These are phyloP conservation scores for Petromus typicus DNA, from an alignment of 2,113 vertebrate genomes.

Conservation along the genomic window DNA sequence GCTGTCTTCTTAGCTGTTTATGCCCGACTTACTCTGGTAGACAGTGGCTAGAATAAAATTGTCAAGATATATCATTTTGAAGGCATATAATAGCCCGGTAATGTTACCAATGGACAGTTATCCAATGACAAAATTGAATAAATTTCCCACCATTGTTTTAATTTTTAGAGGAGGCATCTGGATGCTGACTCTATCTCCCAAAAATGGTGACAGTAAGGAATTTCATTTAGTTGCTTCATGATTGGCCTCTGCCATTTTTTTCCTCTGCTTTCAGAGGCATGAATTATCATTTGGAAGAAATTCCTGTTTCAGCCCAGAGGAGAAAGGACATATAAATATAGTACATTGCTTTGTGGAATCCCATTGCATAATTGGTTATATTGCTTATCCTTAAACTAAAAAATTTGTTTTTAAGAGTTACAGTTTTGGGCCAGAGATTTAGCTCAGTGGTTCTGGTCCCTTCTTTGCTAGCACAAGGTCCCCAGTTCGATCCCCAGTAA, in stretches of 20 bases:
- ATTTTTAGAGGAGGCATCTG: not conserved
- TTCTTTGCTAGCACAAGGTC: too few species aligned
- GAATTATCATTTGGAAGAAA: not conserved
- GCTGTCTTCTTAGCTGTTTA: not conserved
- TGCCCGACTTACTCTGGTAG: not conserved
- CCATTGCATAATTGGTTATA: not conserved
- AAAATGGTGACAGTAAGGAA: not conserved
- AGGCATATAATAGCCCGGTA: not conserved
- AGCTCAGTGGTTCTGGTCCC: too few species aligned
- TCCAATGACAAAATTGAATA: not conserved
- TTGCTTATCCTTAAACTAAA: conserved; percentile 7
- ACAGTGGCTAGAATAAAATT: not conserved
- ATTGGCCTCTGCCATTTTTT: not conserved
- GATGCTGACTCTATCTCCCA: not conserved
- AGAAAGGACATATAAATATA: not conserved
- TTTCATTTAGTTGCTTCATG: not conserved
- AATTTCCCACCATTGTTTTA: not conserved
- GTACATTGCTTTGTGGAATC: not conserved
- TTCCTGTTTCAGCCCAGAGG: not conserved
- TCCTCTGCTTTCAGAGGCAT: not conserved
- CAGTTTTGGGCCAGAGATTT: not conserved
- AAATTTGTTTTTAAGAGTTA: not conserved
- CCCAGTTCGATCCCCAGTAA: too few species aligned
- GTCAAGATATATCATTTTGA: not conserved
- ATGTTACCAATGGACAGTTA: not conserved